Evolutionary conservation across 2,113 vertebrate species (phyloP), one percentile per base, ranked within the genome.

Genomic region (Meleagris gallopavo): DNA sequence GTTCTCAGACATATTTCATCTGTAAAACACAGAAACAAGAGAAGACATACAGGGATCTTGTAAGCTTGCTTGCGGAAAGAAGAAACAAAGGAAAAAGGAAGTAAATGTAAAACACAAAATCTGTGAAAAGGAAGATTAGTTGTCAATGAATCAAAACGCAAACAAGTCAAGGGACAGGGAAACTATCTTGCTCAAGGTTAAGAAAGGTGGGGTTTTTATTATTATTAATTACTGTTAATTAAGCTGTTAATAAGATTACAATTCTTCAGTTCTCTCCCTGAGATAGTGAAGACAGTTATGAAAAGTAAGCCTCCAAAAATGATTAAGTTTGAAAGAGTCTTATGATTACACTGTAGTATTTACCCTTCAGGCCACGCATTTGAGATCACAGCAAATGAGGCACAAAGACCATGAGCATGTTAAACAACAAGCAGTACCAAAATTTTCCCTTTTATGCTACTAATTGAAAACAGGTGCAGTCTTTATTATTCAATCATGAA

Each of bases 401-500:
- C 96, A 93, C 94, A 97, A 96, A 90, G 93, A 97, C 97, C 86
- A 95, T 84, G 94, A 86, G 74, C 66, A 55, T 86, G 45, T 96
- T 97, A 97, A 96, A 96, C 96, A 97, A 97, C 98, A 97, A 98
- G 97, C 97, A 97, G 3, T 95, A 89, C 84, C 88, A 86, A 86
- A 97, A 94, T 93, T 95, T 94, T 95, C 93, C 91, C 91, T 94
- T 94, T 96, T 95, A 96, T 91, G 95, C 94, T 96, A 97, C 97
- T 97, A 98, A 97, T 97, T 97, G 97, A 97, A 98, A 97, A 96
- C 98, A 98, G 98, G 98, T 98, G 98, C 98, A 98, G 97, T 91
- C 89, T 97, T 97, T 97, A 98, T 98, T 98, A 98, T 98, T 98
- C 97, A 97, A 97, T 97, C 97, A 97, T 98, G 97, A 98, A 98